A percentile compares a stretch with the other conserved stretches of the same genome.
These are phyloP conservation scores for Uloborus diversus DNA, from an alignment of 1,140 invertebrate genomes.

Conservation along the genomic window DNA sequence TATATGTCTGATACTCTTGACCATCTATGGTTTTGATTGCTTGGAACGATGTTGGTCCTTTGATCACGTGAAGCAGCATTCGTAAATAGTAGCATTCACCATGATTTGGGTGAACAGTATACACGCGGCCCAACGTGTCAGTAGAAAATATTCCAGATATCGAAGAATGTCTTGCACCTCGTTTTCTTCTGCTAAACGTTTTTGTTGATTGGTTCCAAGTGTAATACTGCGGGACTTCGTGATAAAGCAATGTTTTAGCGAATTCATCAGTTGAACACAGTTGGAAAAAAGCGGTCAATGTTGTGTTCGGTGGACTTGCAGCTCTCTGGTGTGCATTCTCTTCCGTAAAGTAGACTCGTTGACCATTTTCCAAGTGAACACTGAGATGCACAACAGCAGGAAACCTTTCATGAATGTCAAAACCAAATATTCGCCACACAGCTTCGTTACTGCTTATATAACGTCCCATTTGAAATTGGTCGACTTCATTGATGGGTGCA, in stretches of 20 bases:
- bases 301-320: conserved; percentile 30
- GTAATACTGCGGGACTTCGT: conserved; percentile 14
- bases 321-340: not conserved
- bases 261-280: conserved; percentile 53
- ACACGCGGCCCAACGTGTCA: not conserved
- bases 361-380: conserved; percentile 67
- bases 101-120: not conserved
- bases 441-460: conserved; percentile 59
- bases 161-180: not conserved
- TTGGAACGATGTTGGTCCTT: conserved; percentile 64
- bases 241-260: conserved; percentile 27
- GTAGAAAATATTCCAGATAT: not conserved
- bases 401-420: conserved; percentile 64
- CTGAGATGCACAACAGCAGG: conserved; percentile 65
- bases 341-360: conserved; percentile 61
- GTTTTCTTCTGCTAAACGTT: not conserved
- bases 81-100: conserved; percentile 60
- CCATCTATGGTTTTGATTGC: conserved; percentile 65
- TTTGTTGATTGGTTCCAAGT: conserved; percentile 19
- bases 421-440: conserved; percentile 58
- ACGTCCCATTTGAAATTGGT: conserved; percentile 47
- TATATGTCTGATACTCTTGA: conserved; percentile 65
- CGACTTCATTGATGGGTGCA: conserved; percentile 58
- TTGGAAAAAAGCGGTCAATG: conserved; percentile 48
- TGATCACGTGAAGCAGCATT: conserved; percentile 66